A percentile compares a stretch with the other conserved stretches of the same genome.
Evolutionary conservation across 64 coral and sea anemone genomes (phyloP).

Genomic region (Dendronephthya gigantea): DNA sequence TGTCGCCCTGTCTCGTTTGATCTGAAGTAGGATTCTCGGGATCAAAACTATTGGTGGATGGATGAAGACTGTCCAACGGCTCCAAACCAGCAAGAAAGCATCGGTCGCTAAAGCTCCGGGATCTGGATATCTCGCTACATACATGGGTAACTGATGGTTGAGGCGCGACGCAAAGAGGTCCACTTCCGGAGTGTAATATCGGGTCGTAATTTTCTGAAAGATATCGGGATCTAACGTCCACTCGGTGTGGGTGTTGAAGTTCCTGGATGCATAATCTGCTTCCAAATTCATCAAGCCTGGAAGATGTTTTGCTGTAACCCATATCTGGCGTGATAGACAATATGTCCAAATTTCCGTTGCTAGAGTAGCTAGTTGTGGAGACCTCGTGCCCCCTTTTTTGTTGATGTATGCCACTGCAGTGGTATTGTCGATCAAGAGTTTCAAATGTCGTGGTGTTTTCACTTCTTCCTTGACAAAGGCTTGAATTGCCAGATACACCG

Average conservation of each 20-base stretch:
- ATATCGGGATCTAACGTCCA: slow-evolving; percentile 25
- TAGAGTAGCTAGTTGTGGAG: not conserved
- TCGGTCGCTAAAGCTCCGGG: slow-evolving; percentile 34
- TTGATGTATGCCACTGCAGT: no score
- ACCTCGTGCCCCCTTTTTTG: slow-evolving; percentile 30
- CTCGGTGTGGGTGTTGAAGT: slow-evolving; percentile 40
- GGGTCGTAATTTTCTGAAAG: slow-evolving; percentile 21
- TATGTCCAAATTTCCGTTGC: slow-evolving; percentile 30
- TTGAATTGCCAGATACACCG: slow-evolving; percentile 15
- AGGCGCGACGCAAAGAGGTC: slow-evolving; percentile 35
- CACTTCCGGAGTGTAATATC: slow-evolving; percentile 25
- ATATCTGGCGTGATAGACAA: not conserved
- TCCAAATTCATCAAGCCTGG: slow-evolving; percentile 21
- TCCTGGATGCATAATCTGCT: slow-evolving; percentile 22
- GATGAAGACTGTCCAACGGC: slow-evolving; percentile 17
- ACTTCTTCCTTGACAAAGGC: not conserved
- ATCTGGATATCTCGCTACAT: slow-evolving; percentile 31
- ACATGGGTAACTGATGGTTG: slow-evolving; percentile 30
- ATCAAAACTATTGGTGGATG: not conserved
- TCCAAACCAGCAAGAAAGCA: slow-evolving; percentile 24
- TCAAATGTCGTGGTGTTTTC: slow-evolving; percentile 22
- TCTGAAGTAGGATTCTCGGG: not conserved
- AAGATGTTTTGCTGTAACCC: slow-evolving; percentile 37
- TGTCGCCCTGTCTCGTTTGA: not conserved
- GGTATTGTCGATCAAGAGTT: slow-evolving; percentile 47